Percentiles rank a stretch among this genome's conserved stretches.
These are phyloP conservation scores for Sarcophaga caerulescens DNA, from an alignment of 2,888 invertebrate genomes.

Conservation along the genomic window DNA sequence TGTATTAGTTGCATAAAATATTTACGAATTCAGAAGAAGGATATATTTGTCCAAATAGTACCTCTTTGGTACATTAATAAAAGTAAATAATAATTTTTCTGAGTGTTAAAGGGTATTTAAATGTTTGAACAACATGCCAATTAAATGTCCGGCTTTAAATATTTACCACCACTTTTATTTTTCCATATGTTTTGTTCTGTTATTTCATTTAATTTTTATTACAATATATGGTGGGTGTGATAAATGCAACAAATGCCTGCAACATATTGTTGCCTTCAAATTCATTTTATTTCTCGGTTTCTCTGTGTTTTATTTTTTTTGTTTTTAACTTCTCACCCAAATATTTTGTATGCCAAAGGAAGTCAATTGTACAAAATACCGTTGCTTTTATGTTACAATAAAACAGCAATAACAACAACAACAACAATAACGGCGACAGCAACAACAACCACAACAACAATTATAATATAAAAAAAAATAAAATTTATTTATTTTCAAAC, in stretches of 20 bases:
- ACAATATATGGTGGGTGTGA: slow-evolving; percentile 61
- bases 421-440: neutral
- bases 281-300: slow-evolving; percentile 25
- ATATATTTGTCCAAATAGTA: too few species aligned
- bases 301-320: too few species aligned
- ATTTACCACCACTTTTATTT: slow-evolving; percentile 22
- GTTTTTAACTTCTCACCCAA: neutral
- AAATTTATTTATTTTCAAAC: neutral
- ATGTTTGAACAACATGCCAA: slow-evolving; percentile 24
- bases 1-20: too few species aligned
- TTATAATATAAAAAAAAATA: neutral
- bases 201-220: slow-evolving; percentile 7
- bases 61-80: too few species aligned
- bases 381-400: neutral
- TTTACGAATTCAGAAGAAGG: too few species aligned
- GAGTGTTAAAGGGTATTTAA: too few species aligned
- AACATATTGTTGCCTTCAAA: slow-evolving; percentile 49
- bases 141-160: slow-evolving; percentile 42
- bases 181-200: slow-evolving; percentile 16
- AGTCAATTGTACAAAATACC: slow-evolving; percentile 45
- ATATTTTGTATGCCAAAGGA: slow-evolving; percentile 50
- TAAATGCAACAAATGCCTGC: slow-evolving; percentile 60
- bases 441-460: neutral
- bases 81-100: too few species aligned
- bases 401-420: neutral